phyloP scores from a whole-genome alignment of 2,888 invertebrate genomes.

The Arctia plantaginis region DNA sequence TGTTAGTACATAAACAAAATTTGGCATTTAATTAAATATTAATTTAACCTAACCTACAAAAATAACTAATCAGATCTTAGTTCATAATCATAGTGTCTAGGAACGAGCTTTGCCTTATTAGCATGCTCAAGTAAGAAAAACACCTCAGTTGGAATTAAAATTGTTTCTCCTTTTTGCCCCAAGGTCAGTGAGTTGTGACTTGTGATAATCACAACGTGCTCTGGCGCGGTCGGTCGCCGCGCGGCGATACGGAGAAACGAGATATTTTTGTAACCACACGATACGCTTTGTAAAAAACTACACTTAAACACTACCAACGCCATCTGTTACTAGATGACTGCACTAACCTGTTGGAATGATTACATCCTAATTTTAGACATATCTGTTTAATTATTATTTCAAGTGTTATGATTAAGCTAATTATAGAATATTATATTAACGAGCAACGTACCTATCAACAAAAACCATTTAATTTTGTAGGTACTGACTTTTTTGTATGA shows the following conservation, averaged over 20 bases:
- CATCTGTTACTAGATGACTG: slow-evolving; percentile 61
- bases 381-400: neutral
- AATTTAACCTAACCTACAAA: slow-evolving; percentile 6
- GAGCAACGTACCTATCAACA: neutral
- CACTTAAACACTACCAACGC: slow-evolving; percentile 65
- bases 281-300: slow-evolving; percentile 35
- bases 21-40: neutral
- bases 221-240: slow-evolving; percentile 55
- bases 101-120: slow-evolving; percentile 68
- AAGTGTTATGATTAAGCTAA: neutral
- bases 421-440: slow-evolving; percentile 9
- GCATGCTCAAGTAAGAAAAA: slow-evolving; percentile 73
- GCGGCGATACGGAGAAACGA: slow-evolving; percentile 70
- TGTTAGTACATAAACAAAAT: neutral
- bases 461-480: slow-evolving; percentile 4
- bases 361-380: neutral
- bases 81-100: slow-evolving; percentile 52
- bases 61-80: slow-evolving; percentile 14
- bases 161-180: slow-evolving; percentile 81
- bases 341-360: slow-evolving; percentile 33
- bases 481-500: neutral
- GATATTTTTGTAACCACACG: slow-evolving; percentile 69
- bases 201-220: slow-evolving; percentile 73
- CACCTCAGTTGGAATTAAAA: slow-evolving; percentile 74
- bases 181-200: slow-evolving; percentile 81